Evolutionary conservation across 2,797 vertebrate species (phyloP), one percentile per base, ranked within the genome.

Genomic region (Pterois miles): DNA sequence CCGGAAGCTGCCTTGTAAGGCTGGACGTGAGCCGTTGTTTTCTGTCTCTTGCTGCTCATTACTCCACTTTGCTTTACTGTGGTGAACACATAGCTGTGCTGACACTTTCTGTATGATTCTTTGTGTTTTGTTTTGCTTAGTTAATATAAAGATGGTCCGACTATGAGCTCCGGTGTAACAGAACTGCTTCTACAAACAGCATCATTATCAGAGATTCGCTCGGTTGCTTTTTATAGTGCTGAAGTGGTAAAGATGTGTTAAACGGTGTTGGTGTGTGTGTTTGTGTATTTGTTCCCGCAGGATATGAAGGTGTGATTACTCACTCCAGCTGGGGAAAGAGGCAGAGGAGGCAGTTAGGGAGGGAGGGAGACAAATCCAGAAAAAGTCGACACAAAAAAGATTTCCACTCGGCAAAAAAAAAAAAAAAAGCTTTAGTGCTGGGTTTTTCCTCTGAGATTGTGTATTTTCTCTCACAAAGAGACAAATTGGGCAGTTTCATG

Each of bases 301-400:
- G 36, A 76, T 77, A 69, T 58, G 65, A 85, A 88, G 78, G 71
- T 85, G 81, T 80, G 81, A 88, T 90, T 89, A 84, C 80, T 89
- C 86, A 82, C 65, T 62, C 40, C 48, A 12, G 69, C 81, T 71
- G 75, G 79, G 60, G 65, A 60, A 52, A 67, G 68, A 77, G 59
- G 76, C 48, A 78, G 85, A 53, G 69, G 54, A 74, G 74, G 5
- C 46, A 50, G 46, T 50, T 50, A 63, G 68, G 59, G 33, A 71
- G 57, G 62, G 81, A 66, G 53, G 68, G 58, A 48, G 53, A 50
- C 67, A 34, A 56, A 54, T 71, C 71, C 53, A 63, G 78, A 83
- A 85, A 83, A 65, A 83, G 71, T 33, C 10, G 2, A 40, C 64
- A 46, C 69, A 58, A 60, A 72, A 56, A 69, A 65, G 53, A 76